Base-by-base conservation (phyloP, 2,888 invertebrate species). In the Steromphala cineraria region DNA sequence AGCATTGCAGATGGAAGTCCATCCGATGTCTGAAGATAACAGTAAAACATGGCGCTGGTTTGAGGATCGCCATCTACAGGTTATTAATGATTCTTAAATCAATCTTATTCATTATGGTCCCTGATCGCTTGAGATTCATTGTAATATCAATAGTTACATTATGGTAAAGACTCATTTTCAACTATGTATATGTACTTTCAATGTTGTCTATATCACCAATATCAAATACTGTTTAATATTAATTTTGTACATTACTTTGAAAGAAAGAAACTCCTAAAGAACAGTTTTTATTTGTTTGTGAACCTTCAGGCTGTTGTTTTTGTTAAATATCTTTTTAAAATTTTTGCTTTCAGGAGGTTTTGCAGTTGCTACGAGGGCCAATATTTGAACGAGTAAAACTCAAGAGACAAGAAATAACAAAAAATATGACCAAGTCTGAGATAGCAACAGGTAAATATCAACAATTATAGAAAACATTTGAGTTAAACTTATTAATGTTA, bases 1-100 rank as follows among this genome's bases (percentile, higher is more conserved):
- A 52, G 84, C 82, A 10, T 21, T 86, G 15, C 81, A 81, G 10
- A 75, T 86, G 36, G 86, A 87, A 76, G 78, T 87, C 46, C 82
- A 85, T 75, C 80, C 80, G 21, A 24, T 86, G n/a, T 62, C 80
- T 24, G 62, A 0, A 52, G 81, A 53, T 46, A 46, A 28, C 67
- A 78, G 19, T n/a, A 56, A 75, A 21, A 40, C 10, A 31, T 36
- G 24, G 3, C 17, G 21, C 21, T 78, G 79, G 78, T 77, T 81
- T 52, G 53, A 80, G 24, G 62, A 80, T 1, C 19, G 77, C 24
- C 79, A 77, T 8, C 19, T 85, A 53, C 79, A 71, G 75, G 78
- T 82, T 53, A 53, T n/a, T 80, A 8, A 1, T 46, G 46, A 46
- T 46, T 10, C 13, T 5, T 13, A 1, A 13, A 46, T 8, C 5